Evolutionary conservation across 1,140 invertebrate genomes (phyloP).

Genomic region (Riptortus pedestris): DNA sequence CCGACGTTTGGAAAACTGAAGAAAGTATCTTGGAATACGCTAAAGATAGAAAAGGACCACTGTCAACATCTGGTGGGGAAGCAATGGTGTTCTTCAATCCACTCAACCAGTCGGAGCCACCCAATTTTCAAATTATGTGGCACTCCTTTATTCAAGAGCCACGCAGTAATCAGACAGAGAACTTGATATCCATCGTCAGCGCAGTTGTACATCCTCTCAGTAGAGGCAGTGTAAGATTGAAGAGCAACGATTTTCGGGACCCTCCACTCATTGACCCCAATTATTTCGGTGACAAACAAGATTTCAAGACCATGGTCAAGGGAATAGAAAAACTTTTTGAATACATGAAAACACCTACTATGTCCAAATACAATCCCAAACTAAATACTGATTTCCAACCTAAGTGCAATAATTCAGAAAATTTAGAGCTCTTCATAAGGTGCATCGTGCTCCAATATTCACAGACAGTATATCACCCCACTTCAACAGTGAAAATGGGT

Average conservation of each 20-base stretch:
- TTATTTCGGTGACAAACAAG: not conserved
- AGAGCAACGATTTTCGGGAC: not conserved
- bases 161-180: constrained; percentile 65
- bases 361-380: not conserved
- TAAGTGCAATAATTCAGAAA: constrained; percentile 31
- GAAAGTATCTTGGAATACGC: constrained; percentile 43
- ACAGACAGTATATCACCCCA: constrained; percentile 49
- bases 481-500: constrained; percentile 51
- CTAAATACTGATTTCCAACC: constrained; percentile 43
- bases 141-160: constrained; percentile 45
- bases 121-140: not conserved
- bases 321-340: not conserved
- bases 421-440: not conserved
- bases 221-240: not conserved
- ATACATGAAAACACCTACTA: not conserved
- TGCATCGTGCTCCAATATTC: constrained; percentile 5
- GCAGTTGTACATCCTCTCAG: not conserved
- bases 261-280: constrained; percentile 15
- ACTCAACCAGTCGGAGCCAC: not conserved
- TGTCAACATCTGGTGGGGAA: constrained; percentile 68
- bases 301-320: not conserved
- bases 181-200: constrained; percentile 66
- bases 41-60: constrained; percentile 62
- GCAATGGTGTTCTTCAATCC: constrained; percentile 72
- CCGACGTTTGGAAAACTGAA: not conserved